These are phyloP conservation scores for Agelas oroides DNA, from an alignment of 37 sponge, comb jelly and placozoan genomes.

Conservation along the genomic window DNA sequence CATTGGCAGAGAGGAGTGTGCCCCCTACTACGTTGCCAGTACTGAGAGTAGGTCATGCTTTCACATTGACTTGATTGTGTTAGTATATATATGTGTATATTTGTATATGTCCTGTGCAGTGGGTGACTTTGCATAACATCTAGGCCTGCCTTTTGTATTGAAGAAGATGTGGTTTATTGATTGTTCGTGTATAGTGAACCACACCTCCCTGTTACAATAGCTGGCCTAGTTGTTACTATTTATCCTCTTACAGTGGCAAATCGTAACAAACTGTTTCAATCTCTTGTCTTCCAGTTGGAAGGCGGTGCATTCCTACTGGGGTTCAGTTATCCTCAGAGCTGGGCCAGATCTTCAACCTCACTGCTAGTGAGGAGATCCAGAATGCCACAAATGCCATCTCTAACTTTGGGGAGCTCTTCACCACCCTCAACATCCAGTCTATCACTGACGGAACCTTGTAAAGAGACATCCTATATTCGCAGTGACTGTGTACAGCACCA, in stretches of 20 bases:
- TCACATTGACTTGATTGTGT: not conserved
- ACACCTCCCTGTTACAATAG: too few relatives aligned
- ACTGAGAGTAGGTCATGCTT: conserved; percentile 65
- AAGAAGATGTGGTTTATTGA: too few relatives aligned
- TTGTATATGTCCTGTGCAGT: not conserved
- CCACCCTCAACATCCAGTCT: conserved; percentile 29
- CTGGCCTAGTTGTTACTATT: too few relatives aligned
- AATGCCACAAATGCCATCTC: conserved; percentile 3
- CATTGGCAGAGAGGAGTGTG: conserved; percentile 79
- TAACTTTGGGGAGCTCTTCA: conserved; percentile 3
- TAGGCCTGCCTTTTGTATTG: too few relatives aligned
- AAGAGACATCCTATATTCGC: not conserved
- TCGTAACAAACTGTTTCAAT: too few relatives aligned
- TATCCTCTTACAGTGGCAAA: too few relatives aligned
- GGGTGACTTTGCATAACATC: too few relatives aligned
- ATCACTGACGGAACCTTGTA: conserved; percentile 71
- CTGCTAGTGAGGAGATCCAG: conserved; percentile 2
- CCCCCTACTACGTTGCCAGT: conserved; percentile 90
- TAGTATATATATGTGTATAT: not conserved
- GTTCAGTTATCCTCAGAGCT: conserved; percentile 37
- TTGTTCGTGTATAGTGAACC: too few relatives aligned
- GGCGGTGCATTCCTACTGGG: conserved; percentile 83
- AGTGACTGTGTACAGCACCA: not conserved
- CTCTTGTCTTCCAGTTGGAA: conserved; percentile 58
- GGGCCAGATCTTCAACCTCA: conserved; percentile 42